Conservation (phyloP, 2,888 invertebrate genomes). For the Caenorhabditis angaria region DNA sequence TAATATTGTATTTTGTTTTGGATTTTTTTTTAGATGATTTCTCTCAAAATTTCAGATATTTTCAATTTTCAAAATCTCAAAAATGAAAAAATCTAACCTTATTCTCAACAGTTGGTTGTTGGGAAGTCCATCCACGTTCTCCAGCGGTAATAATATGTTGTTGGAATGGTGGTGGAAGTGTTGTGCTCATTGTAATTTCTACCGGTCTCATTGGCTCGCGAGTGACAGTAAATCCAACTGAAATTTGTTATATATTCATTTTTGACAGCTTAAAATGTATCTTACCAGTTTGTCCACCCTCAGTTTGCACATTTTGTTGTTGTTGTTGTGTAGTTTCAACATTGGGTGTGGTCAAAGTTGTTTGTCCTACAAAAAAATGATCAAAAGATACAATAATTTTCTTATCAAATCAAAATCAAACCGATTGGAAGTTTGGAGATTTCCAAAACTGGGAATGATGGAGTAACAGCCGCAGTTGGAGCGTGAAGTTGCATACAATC, state of each 20-base stretch:
- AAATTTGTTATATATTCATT: constrained; percentile 5
- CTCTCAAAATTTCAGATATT: too few relatives aligned
- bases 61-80: not conserved
- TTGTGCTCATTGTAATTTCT: constrained; percentile 10
- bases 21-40: too few relatives aligned
- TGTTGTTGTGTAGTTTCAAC: constrained; percentile 3
- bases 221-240: constrained; percentile 40
- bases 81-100: not conserved
- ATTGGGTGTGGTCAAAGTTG: constrained; percentile 7
- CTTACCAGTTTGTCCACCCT: constrained; percentile 7
- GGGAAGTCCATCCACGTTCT: constrained; percentile 12
- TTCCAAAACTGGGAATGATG: constrained; percentile 43
- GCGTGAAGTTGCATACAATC: constrained; percentile 56
- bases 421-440: constrained; percentile 33
- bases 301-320: not conserved
- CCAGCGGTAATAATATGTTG: constrained; percentile 38
- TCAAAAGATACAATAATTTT: not conserved
- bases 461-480: constrained; percentile 34
- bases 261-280: not conserved
- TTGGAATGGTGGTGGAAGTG: constrained; percentile 34
- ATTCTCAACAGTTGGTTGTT: constrained; percentile 7
- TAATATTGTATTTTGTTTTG: constrained; percentile 1
- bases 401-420: not conserved
- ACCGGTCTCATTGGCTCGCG: constrained; percentile 37
- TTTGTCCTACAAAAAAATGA: not conserved